These are phyloP conservation scores for Holcopasites calliopsidis DNA, from an alignment of 1,140 invertebrate species.

Conservation along the genomic window DNA sequence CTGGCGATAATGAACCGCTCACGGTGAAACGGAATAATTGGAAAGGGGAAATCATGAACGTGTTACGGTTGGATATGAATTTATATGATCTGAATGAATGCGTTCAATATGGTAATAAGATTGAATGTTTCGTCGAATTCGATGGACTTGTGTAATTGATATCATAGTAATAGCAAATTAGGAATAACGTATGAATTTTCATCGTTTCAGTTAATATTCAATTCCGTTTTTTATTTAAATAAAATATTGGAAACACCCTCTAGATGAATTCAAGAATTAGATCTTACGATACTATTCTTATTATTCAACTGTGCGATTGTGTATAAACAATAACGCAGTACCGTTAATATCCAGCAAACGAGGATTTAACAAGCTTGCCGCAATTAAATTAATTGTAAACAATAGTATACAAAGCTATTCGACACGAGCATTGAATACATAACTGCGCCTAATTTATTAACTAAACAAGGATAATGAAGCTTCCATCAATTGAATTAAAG, in stretches of 20 bases:
- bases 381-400: not conserved
- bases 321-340: not conserved
- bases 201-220: no score
- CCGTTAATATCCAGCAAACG: not conserved
- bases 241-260: no score
- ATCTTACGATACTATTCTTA: no score
- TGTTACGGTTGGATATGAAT: conserved; percentile 10
- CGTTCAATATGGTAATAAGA: not conserved
- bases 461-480: not conserved
- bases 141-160: not conserved
- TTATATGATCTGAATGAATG: not conserved
- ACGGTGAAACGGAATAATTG: conserved; percentile 16
- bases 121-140: not conserved
- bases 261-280: not conserved
- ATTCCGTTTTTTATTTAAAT: no score
- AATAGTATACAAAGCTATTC: not conserved
- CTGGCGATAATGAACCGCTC: conserved; percentile 9
- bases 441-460: not conserved
- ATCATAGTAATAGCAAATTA: no score
- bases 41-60: not conserved
- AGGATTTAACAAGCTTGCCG: not conserved
- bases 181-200: no score
- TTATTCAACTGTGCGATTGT: not conserved
- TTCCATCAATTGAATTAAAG: not conserved
- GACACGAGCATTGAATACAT: not conserved